Evolutionary conservation across 2,797 vertebrate genomes (phyloP).

Genomic region (Scolopax rusticola): DNA sequence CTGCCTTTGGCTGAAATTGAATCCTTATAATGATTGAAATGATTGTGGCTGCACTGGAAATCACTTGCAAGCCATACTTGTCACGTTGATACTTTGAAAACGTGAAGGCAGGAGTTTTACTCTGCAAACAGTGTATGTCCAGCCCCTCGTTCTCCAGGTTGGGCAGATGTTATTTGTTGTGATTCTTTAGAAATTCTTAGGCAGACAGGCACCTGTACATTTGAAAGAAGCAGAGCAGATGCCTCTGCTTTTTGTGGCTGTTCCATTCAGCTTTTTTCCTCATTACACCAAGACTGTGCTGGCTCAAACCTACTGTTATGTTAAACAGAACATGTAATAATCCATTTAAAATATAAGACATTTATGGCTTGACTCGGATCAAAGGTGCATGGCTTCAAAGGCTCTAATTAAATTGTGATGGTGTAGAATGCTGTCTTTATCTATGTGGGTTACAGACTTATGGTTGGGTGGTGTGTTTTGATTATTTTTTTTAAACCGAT

Average conservation of each 20-base stretch:
- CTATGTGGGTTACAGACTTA: not conserved
- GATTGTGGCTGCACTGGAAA: not conserved
- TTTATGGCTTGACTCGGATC: constrained; percentile 60
- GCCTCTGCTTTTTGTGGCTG: not conserved
- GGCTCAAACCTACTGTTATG: not conserved
- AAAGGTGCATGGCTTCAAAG: constrained; percentile 64
- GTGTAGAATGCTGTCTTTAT: constrained; percentile 42
- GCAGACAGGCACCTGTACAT: not conserved
- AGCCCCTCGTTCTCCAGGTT: not conserved
- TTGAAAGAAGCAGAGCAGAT: not conserved
- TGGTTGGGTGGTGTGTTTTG: not conserved
- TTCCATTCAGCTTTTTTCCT: constrained; percentile 35
- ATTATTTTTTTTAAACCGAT: not conserved
- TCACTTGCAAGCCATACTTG: not conserved
- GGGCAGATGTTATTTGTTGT: not conserved
- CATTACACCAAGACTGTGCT: not conserved
- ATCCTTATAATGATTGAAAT: not conserved
- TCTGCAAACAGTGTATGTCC: not conserved
- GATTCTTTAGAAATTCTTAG: not conserved
- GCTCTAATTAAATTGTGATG: not conserved
- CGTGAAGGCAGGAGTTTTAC: not conserved
- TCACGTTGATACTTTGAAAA: not conserved
- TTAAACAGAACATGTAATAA: constrained; percentile 17
- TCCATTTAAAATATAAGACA: constrained; percentile 25
- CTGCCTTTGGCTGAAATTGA: not conserved